Conservation (phyloP, 2,113 vertebrate species). For the Felis chaus region DNA sequence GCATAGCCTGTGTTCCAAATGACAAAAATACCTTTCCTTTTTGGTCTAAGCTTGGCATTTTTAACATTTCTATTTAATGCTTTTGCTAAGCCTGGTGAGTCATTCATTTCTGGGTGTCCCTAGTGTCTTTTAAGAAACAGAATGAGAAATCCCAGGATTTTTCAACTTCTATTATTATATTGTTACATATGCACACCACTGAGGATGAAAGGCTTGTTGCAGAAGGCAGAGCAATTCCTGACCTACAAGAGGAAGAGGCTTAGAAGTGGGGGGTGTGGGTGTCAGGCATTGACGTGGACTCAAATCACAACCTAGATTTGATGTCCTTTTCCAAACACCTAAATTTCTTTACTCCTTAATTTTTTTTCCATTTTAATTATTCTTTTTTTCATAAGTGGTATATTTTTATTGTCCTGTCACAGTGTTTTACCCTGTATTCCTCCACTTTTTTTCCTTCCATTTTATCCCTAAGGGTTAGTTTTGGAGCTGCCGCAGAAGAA, state of each 20-base stretch:
- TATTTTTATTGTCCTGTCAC: neutral
- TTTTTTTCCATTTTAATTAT: neutral
- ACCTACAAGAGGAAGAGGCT: too few relatives aligned
- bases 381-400: neutral
- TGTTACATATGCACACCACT: too few relatives aligned
- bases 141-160: neutral
- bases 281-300: neutral
- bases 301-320: neutral
- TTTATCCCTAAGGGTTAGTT: neutral
- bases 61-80: neutral
- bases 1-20: neutral
- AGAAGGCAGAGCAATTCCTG: neutral
- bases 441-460: neutral
- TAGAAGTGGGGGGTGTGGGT: fast-evolving
- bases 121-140: neutral
- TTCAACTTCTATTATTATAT: fast-evolving
- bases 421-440: neutral
- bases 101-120: neutral
- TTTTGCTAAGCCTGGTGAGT: neutral
- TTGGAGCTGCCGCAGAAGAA: constrained; percentile 6
- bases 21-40: neutral
- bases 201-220: neutral
- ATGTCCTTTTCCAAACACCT: neutral
- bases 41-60: neutral
- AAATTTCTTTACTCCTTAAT: neutral